Evolutionary conservation across 2,888 invertebrate genomes (phyloP), one percentile per base, ranked within the genome.

Genomic region (Coecobrya sp.): DNA sequence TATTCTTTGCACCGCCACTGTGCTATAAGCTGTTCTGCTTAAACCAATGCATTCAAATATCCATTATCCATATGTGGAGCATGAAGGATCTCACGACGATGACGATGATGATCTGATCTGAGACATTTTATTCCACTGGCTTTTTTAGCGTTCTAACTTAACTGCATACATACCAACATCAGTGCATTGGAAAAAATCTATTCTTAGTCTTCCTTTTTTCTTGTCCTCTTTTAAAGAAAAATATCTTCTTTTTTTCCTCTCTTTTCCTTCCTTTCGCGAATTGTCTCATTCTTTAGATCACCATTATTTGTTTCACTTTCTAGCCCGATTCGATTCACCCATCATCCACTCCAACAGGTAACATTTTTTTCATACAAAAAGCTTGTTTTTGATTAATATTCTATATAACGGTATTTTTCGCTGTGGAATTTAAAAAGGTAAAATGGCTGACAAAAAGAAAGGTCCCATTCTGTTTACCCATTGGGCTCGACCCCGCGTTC

Each of bases 401-500:
- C 22, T 1, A 65, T 70, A 19, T n/a, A 82, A 36, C 13, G n/a
- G 30, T 36, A 49, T 52, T 19, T 82, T 27, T 55, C 19, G 4
- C n/a, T 65, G 13, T 85, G 22, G 22, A 45, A 49, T 85, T 49
- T n/a, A n/a, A n/a, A 62, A 0, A 68, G 22, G n/a, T 42, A 73
- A 11, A 36, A 93, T 93, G 93, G 70, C 85, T 16, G 93, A 76
- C 13, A 93, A 93, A 45, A 93, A 92, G 84, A 91, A 88, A 19
- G 36, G 52, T 10, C 19, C 68, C 16, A 27, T 91, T 45, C 79
- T 81, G 16, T 93, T 45, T 45, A 93, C 94, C 36, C 93, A 94
- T 59, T 94, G 94, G 94, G 93, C 93, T 8, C 89, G 94, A 86
- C 94, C 94, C 55, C 93, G 94, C 13, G 93, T 94, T 25, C 93